Evolutionary conservation across 53 echinoderm and acorn worm genomes (phyloP).

Genomic region (Actinopyga echinites): DNA sequence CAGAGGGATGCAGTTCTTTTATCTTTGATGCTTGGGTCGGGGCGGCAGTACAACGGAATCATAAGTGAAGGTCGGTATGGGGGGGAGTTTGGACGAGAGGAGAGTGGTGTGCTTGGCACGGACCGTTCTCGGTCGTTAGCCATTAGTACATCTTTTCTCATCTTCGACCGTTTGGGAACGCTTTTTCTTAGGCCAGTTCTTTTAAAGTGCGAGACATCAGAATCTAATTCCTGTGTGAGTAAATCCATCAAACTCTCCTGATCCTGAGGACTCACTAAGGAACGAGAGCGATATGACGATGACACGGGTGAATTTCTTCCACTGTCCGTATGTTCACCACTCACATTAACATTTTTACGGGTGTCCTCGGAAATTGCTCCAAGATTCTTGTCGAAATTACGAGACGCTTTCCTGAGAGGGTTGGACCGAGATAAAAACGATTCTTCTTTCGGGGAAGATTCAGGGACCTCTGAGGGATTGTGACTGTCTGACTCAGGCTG

Average conservation of each 20-base stretch:
- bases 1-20: too few species aligned
- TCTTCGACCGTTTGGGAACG: neutral
- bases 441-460: neutral
- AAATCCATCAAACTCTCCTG: neutral
- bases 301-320: slow-evolving; percentile 16
- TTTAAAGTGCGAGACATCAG: neutral
- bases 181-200: slow-evolving; percentile 10
- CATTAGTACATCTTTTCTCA: neutral
- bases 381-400: slow-evolving; percentile 4
- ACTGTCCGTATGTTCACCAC: neutral
- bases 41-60: neutral
- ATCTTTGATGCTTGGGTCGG: too few species aligned
- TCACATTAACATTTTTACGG: neutral
- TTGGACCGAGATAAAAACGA: neutral
- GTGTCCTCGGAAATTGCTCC: slow-evolving; percentile 3
- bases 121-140: slow-evolving; percentile 4
- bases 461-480: neutral
- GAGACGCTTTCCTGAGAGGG: neutral
- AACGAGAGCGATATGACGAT: neutral
- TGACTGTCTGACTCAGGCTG: neutral
- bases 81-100: neutral
- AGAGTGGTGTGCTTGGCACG: neutral
- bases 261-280: neutral
- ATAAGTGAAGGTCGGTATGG: neutral
- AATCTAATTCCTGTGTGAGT: neutral